These are phyloP conservation scores for Arrhamphus sclerolepis DNA, from an alignment of 2,797 vertebrate species.

Conservation along the genomic window DNA sequence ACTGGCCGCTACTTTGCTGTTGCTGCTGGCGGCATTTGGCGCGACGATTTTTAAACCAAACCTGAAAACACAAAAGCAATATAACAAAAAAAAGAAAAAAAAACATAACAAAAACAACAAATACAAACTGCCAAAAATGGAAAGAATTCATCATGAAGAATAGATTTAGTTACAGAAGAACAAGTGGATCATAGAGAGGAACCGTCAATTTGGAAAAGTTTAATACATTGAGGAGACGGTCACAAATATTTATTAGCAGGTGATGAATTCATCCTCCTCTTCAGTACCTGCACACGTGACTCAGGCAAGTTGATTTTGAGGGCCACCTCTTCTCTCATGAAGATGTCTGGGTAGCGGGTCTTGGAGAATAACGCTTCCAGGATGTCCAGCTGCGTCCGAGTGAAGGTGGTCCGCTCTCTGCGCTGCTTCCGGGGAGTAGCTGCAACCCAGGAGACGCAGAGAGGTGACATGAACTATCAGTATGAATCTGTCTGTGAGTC, in stretches of 20 bases:
- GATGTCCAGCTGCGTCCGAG: conserved; percentile 95
- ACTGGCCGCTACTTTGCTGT: conserved; percentile 85
- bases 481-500: neutral
- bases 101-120: no score
- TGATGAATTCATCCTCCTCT: no score
- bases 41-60: conserved; percentile 93
- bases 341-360: conserved; percentile 98
- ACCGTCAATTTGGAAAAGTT: no score
- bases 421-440: conserved; percentile 92
- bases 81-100: neutral
- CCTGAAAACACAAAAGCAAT: conserved; percentile 59
- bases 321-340: conserved; percentile 98
- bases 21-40: conserved; percentile 92
- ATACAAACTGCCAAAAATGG: neutral
- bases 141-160: neutral
- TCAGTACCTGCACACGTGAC: conserved; percentile 92
- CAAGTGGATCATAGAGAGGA: no score
- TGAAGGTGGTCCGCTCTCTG: conserved; percentile 95
- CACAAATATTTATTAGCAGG: no score
- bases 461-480: neutral
- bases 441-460: conserved; percentile 33
- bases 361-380: conserved; percentile 96
- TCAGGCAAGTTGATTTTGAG: conserved; percentile 96
- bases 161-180: no score
- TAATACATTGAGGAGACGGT: no score